These are phyloP conservation scores for Chiloscyllium punctatum DNA, from an alignment of 2,797 vertebrate genomes.

Conservation along the genomic window DNA sequence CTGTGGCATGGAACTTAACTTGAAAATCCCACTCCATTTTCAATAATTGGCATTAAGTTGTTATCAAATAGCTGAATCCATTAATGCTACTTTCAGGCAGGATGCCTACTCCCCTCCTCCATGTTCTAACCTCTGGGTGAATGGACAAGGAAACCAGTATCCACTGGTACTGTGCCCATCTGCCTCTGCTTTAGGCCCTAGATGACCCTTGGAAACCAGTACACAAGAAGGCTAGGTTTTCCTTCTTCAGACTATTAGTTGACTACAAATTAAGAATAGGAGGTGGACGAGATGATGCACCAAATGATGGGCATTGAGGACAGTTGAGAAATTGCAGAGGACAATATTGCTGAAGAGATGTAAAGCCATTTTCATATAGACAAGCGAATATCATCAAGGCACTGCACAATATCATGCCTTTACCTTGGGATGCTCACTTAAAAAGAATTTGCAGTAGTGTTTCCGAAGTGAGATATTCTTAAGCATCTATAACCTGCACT, in stretches of 20 bases:
- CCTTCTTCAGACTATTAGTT: background rate
- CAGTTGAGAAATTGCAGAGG: background rate
- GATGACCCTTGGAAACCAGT: background rate
- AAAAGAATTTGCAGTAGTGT: too few relatives aligned
- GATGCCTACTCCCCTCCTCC: too few relatives aligned
- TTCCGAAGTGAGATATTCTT: too few relatives aligned
- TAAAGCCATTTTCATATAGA: background rate
- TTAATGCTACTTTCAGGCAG: too few relatives aligned
- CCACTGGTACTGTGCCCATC: too few relatives aligned
- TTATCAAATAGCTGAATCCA: too few relatives aligned
- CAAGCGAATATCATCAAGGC: background rate
- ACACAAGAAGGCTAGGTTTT: background rate
- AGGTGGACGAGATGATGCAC: background rate
- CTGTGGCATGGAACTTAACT: too few relatives aligned
- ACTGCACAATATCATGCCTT: background rate
- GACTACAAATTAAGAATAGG: background rate
- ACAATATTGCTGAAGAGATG: background rate
- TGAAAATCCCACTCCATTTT: too few relatives aligned
- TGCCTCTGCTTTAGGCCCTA: too few relatives aligned
- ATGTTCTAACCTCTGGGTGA: too few relatives aligned
- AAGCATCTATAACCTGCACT: background rate
- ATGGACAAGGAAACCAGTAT: too few relatives aligned
- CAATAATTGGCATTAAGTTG: too few relatives aligned
- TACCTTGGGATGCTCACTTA: background rate
- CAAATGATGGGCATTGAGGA: background rate